phyloP scores from a whole-genome alignment of 2,797 vertebrate species.

The Hydrophis major region DNA sequence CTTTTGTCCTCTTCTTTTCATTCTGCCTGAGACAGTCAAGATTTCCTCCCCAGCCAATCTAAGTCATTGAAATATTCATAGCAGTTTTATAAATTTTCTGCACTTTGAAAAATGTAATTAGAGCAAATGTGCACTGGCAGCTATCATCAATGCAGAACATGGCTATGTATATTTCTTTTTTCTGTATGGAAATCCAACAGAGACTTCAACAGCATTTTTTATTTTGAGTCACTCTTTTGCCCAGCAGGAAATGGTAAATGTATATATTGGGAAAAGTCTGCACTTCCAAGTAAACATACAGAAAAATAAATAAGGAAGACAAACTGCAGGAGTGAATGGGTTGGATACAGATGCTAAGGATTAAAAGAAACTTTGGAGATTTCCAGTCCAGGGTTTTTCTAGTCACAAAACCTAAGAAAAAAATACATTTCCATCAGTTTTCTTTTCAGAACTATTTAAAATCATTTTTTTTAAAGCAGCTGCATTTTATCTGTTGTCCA shows the following conservation, averaged over 20 bases:
- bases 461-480: conserved; percentile 24
- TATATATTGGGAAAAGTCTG: conserved; percentile 28
- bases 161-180: conserved; percentile 22
- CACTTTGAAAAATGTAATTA: conserved; percentile 31
- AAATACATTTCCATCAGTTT: background rate
- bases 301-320: conserved; percentile 42
- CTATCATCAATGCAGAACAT: conserved; percentile 6
- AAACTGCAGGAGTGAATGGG: conserved; percentile 31
- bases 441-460: conserved; percentile 40
- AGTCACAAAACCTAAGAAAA: conserved; percentile 39
- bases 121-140: conserved; percentile 8
- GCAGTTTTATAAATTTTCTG: conserved; percentile 19
- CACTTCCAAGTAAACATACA: conserved; percentile 27
- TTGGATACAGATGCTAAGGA: conserved; percentile 62
- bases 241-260: conserved; percentile 29
- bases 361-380: conserved; percentile 54
- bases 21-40: conserved; percentile 26
- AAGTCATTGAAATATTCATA: conserved; percentile 28
- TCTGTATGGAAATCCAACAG: conserved; percentile 19
- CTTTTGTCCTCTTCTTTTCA: background rate
- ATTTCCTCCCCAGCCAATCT: conserved; percentile 7
- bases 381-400: conserved; percentile 61
- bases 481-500: conserved; percentile 61
- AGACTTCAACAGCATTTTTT: conserved; percentile 19
- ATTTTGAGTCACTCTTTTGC: conserved; percentile 21